Evolutionary conservation across 2,888 invertebrate species (phyloP).

Genomic region (Sesia apiformis): DNA sequence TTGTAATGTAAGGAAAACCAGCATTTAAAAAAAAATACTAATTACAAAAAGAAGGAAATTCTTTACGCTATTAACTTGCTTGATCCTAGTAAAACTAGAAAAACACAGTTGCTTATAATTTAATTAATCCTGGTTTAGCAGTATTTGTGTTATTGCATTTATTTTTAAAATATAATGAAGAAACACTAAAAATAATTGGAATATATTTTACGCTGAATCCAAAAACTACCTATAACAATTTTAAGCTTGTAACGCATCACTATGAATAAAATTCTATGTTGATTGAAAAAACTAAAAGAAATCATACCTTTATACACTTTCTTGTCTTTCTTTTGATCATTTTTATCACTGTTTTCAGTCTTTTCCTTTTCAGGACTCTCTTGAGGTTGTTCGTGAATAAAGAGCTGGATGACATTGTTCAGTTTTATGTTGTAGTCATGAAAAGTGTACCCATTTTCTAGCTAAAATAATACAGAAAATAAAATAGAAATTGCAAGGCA

Average conservation of each 20-base stretch:
- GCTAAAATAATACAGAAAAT: constrained; percentile 55
- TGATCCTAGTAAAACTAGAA: no score
- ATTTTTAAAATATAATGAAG: no score
- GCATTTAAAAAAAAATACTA: neutral
- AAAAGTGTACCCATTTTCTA: constrained; percentile 82
- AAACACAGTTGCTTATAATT: no score
- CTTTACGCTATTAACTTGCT: no score
- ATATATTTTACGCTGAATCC: no score
- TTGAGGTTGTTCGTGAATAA: constrained; percentile 51
- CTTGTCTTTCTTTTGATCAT: constrained; percentile 12
- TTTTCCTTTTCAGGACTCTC: constrained; percentile 9
- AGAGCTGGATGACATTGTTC: constrained; percentile 84
- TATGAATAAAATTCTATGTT: neutral
- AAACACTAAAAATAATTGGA: neutral
- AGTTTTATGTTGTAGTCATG: constrained; percentile 85
- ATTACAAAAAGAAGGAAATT: neutral
- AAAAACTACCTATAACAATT: neutral
- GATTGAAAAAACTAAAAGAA: neutral
- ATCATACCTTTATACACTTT: constrained; percentile 2
- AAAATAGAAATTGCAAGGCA: neutral
- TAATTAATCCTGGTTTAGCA: neutral
- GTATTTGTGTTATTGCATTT: neutral
- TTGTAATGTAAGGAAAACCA: neutral
- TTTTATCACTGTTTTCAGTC: constrained; percentile 4
- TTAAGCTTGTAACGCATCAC: neutral